Evolutionary conservation across 1,140 invertebrate species (phyloP).

Genomic region (Mizuhopecten yessoensis): DNA sequence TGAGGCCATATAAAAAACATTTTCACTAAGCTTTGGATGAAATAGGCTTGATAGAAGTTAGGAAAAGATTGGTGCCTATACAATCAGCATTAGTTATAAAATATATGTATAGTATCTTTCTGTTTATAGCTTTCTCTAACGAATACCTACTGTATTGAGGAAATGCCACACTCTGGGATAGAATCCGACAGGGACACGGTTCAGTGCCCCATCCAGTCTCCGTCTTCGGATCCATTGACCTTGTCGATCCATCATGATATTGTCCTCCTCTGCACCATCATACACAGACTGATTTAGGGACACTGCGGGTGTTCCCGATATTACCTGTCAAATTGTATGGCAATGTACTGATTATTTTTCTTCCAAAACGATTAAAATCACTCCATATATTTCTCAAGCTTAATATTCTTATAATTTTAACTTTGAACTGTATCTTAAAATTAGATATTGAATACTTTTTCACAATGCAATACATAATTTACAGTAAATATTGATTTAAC

Average conservation of each 20-base stretch:
- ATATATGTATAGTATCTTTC: not conserved
- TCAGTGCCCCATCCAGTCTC: conserved; percentile 97
- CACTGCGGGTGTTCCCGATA: not conserved
- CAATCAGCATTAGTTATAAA: too few relatives aligned
- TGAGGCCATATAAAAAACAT: too few relatives aligned
- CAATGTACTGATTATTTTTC: too few relatives aligned
- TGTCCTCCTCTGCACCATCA: conserved; percentile 63
- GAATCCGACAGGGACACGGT: conserved; percentile 97
- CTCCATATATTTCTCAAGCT: too few relatives aligned
- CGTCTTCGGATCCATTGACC: conserved; percentile 98
- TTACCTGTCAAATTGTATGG: not conserved
- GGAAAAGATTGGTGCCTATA: conserved; percentile 13
- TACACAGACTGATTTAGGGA: conserved; percentile 41
- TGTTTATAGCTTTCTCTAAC: not conserved
- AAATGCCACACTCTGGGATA: conserved; percentile 97
- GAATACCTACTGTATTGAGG: conserved; percentile 87
- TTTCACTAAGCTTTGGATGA: too few relatives aligned
- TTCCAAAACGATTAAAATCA: too few relatives aligned
- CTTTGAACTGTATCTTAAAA: too few relatives aligned
- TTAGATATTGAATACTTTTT: too few relatives aligned
- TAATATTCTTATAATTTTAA: too few relatives aligned
- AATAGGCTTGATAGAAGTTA: not conserved
- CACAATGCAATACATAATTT: too few relatives aligned
- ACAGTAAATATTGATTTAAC: too few relatives aligned
- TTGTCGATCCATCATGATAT: conserved; percentile 90